Base-by-base conservation (phyloP, 2,113 vertebrate species). In the Austrofundulus limnaeus region DNA sequence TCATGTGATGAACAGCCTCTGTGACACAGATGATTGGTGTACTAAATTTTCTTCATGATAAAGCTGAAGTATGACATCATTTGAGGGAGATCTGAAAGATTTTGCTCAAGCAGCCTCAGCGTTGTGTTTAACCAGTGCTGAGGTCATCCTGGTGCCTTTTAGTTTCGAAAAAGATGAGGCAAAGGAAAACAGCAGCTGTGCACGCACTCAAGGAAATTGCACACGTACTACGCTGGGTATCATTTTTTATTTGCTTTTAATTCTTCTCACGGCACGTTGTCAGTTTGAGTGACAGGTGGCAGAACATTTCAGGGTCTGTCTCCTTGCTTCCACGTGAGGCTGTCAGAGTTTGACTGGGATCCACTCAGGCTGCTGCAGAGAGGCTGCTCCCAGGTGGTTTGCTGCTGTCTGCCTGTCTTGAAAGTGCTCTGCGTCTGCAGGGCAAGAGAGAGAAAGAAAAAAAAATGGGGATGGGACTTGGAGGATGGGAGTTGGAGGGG, bases 221-320 rank as follows among this genome's bases (percentile, higher is more conserved):
- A 45, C 65, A 66, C 49, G 23, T 52, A 60, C 24, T n/a, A 66
- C 23, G 19, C 63, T 15, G 61, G 66, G 69, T 78, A 82, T 83
- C 12, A 60, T 83, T 85, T 83, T 72, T 65, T 86, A 81, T 86
- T 87, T 88, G 85, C 84, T 85, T 85, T 88, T 89, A 87, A 88
- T 87, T 91, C 83, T 87, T 87, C 80, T 83, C 84, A 82, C 85
- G 85, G 84, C 80, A 78, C 70, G 42, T 80, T 91, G 89, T 89
- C 88, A 92, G 80, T 79, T 87, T 92, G 89, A 93, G 86, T 91
- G 90, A 87, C 91, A 90, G 75, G 82, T 91, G 89, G 90, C 90
- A 92, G 90, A 90, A 89, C 84, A 90, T 92, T 91, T 90, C 84
- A 87, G 86, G 88, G 80, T 92, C 84, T 83, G 87, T 90, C 90